phyloP scores from a whole-genome alignment of 1,140 invertebrate species.

The Nebria ingens region DNA sequence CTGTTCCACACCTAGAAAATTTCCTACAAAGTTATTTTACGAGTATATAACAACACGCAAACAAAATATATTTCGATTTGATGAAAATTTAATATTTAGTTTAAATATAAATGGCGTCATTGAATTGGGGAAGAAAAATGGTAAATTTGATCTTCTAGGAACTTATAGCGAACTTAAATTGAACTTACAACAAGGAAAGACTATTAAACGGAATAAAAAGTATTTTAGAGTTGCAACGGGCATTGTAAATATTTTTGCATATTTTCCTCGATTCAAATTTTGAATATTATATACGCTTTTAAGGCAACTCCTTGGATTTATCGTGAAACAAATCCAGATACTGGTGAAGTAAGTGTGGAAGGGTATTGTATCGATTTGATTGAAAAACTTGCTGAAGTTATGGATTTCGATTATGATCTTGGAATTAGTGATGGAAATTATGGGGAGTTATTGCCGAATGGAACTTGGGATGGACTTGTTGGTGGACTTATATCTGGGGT shows the following conservation, averaged over 20 bases:
- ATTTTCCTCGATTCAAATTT: conserved; percentile 12
- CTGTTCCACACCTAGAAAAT: background rate
- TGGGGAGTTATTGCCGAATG: conserved; percentile 57
- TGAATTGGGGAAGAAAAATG: conserved; percentile 23
- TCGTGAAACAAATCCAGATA: conserved; percentile 42
- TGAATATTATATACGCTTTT: conserved; percentile 9
- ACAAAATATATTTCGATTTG: conserved; percentile 24
- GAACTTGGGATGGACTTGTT: conserved; percentile 84
- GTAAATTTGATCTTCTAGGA: conserved; percentile 31
- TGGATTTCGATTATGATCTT: conserved; percentile 84
- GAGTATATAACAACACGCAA: conserved; percentile 13
- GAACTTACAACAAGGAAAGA: conserved; percentile 34
- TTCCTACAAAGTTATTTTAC: background rate
- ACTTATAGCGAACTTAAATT: conserved; percentile 24
- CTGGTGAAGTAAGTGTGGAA: conserved; percentile 49
- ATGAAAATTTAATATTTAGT: conserved; percentile 32
- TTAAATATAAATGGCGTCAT: conserved; percentile 32
- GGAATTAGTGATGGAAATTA: conserved; percentile 58
- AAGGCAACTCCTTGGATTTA: conserved; percentile 69
- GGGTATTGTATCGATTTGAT: conserved; percentile 92
- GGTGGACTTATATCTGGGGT: conserved; percentile 77
- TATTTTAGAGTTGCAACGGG: conserved; percentile 64
- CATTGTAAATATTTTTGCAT: conserved; percentile 40
- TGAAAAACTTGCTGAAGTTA: conserved; percentile 54
- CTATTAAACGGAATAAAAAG: conserved; percentile 46